Conservation (phyloP, 2,888 invertebrate genomes). For the Salpingus planirostris region DNA sequence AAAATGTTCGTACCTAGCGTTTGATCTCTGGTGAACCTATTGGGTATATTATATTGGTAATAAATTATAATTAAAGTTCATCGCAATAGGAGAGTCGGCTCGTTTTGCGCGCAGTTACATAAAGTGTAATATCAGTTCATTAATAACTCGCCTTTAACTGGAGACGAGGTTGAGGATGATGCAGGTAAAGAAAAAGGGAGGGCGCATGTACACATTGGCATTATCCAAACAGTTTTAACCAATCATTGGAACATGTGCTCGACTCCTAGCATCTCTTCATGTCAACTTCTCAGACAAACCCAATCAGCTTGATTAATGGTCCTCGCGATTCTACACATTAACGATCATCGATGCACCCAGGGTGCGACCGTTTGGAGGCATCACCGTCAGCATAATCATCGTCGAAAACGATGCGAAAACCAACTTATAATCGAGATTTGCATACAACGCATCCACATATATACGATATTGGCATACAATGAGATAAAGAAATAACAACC, state of each 20-base stretch:
- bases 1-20: constrained; percentile 10
- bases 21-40: constrained; percentile 21
- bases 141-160: constrained; percentile 22
- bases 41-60: constrained; percentile 26
- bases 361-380: constrained; percentile 14
- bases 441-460: constrained; percentile 13
- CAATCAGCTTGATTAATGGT: constrained; percentile 21
- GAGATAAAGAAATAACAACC: constrained; percentile 13
- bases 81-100: constrained; percentile 17
- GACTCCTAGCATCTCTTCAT: constrained; percentile 15
- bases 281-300: constrained; percentile 18
- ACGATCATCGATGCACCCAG: constrained; percentile 15
- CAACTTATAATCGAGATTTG: too few species aligned
- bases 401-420: too few species aligned
- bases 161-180: too few species aligned
- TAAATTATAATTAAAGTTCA: constrained; percentile 29
- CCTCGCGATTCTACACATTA: constrained; percentile 15
- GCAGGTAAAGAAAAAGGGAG: neutral
- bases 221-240: constrained; percentile 18
- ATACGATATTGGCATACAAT: constrained; percentile 15
- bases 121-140: constrained; percentile 27
- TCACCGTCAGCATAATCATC: too few species aligned
- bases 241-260: constrained; percentile 21
- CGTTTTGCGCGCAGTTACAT: constrained; percentile 24
- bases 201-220: constrained; percentile 8